Base-by-base conservation (phyloP, 2,797 vertebrate genomes). In the Knipowitschia caucasica region DNA sequence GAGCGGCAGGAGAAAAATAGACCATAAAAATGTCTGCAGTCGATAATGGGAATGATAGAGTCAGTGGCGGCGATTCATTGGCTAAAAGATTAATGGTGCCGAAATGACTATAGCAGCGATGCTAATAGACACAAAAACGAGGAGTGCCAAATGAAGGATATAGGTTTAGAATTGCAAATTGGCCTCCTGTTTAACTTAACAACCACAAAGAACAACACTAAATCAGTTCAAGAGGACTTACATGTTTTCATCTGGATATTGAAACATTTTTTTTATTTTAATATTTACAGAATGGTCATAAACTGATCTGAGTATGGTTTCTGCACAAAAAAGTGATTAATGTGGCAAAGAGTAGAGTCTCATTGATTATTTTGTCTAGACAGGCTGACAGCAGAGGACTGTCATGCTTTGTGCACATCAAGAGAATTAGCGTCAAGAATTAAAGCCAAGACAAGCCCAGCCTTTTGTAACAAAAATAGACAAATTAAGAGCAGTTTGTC, bases 31-130 rank as follows among this genome's bases (percentile, higher is more conserved):
- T 44, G 64, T 63, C 75, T 78, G 70, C 59, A 80, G 83, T 74
- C 77, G 67, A 87, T 88, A 84, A 80, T 68, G 64, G 67, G 58
- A 77, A 69, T 73, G 82, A 87, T 86, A 77, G 76, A 88, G 83
- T 82, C 83, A 50, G 75, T 62, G 79, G 75, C 72, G 80, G 64
- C 78, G 73, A 84, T 86, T 85, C 76, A 84, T 81, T 73, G 79
- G 65, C 42, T 65, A 74, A 73, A 82, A 86, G 86, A 88, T 85
- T 83, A 86, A 87, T 84, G 77, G 67, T 42, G 66, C 60, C 60
- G 67, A 69, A 74, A 78, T 79, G 61, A 79, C 64, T 61, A 65
- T 21, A 31, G 73, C 56, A 17, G 62, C 34, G 56, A 80, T 69
- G 77, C 73, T 74, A 76, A 70, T 42, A 61, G 62, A 69, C 43